phyloP scores from a whole-genome alignment of 1,140 invertebrate species.

The Ridgeia piscesae region DNA sequence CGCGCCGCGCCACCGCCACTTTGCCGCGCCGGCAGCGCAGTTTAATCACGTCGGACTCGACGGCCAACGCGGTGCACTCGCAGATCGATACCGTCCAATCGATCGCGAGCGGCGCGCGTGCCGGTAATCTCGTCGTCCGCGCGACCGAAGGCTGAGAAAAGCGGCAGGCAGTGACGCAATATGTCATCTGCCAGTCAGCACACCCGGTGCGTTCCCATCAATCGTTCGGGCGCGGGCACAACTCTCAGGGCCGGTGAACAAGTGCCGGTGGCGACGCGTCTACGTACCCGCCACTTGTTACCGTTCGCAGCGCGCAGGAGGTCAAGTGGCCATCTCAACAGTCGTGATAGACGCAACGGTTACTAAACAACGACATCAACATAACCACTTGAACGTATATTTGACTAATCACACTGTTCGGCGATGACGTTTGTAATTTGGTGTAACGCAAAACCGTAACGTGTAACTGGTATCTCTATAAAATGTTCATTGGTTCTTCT shows the following conservation, averaged over 20 bases:
- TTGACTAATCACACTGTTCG: neutral
- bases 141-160: neutral
- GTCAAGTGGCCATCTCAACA: constrained; percentile 3
- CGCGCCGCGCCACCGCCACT: neutral
- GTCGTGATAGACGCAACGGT: neutral
- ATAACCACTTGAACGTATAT: constrained; percentile 1
- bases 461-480: neutral
- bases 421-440: neutral
- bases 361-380: neutral
- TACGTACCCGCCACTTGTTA: neutral
- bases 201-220: neutral
- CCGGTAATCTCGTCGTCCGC: neutral
- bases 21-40: neutral
- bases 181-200: neutral
- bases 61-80: neutral
- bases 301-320: neutral
- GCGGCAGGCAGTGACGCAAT: neutral
- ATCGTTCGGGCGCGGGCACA: neutral
- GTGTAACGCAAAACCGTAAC: neutral
- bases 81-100: neutral
- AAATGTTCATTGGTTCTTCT: neutral
- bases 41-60: neutral
- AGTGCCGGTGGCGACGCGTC: neutral
- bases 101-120: neutral
- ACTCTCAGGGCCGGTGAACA: neutral